Base-by-base conservation (phyloP, 2,797 vertebrate genomes). In the Botia kubotai region DNA sequence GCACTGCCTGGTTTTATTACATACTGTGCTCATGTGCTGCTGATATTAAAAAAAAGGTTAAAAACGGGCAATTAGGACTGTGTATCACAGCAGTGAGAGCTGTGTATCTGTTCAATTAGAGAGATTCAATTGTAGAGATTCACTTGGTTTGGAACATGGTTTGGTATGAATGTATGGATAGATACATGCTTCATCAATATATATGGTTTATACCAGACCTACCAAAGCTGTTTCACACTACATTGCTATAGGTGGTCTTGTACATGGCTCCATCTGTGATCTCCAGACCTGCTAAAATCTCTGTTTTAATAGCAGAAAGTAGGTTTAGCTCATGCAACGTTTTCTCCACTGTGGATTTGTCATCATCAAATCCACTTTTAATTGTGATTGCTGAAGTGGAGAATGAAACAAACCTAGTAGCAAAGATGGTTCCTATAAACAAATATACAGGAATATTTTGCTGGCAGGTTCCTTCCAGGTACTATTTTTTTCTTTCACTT, bases 1-100 rank as follows among this genome's bases (percentile, higher is more conserved):
- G 57, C 36, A 78, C 78, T 75, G 62, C 43, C 62, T 55, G 53
- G 46, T 70, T 72, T 83, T 67, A 76, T 81, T 75, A 33, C 14
- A 36, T 13, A 36, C 39, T 50, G 58, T 39, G 2, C 50, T 82
- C n/a, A 46, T 52, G 43, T 52, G 68, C 36, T 65, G 77, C 46
- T 68, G 17, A 71, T 68, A 55, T 21, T 62, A 36, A 72, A 57
- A 73, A 60, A 58, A n/a, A 69, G 52, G 60, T 60, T 77, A 21
- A 67, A 53, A 19, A 55, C n/a, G 11, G 19, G 43, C 33, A 39
- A 19, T 73, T 17, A 78, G 16, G 29, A 1, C 4, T 66, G 10
- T 50, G 17, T 67, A 66, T 66, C 12, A 23, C 14, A 55, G n/a
- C 19, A 57, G 21, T 50, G 6, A 48, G 52, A 19, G 16, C 21